phyloP scores from a whole-genome alignment of 2,113 vertebrate species.

The Ictalurus furcatus region DNA sequence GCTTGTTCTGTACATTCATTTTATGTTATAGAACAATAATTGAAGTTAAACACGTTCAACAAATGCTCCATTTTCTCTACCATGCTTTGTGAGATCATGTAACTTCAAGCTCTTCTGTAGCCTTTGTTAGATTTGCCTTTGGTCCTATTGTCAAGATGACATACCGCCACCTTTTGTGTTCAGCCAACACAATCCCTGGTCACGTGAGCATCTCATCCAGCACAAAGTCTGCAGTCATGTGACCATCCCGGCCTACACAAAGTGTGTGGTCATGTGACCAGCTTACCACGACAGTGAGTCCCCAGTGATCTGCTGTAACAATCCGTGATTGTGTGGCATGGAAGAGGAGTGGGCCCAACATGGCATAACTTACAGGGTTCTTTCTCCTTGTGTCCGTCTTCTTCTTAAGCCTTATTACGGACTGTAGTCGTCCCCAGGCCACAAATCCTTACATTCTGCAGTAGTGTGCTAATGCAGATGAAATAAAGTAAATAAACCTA shows the following conservation, averaged over 20 bases:
- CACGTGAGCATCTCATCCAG: constrained; percentile 20
- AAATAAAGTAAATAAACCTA: neutral
- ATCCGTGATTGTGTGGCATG: constrained; percentile 58
- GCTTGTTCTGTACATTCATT: neutral
- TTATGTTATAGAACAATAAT: neutral
- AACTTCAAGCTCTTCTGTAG: constrained; percentile 4
- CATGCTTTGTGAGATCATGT: constrained; percentile 28
- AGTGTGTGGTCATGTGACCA: constrained; percentile 52
- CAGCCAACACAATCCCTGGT: constrained; percentile 34
- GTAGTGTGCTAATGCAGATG: neutral
- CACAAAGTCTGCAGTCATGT: constrained; percentile 29
- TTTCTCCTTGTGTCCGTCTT: constrained; percentile 20
- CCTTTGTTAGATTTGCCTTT: constrained; percentile 43
- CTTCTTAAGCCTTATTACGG: neutral
- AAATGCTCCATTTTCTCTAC: neutral
- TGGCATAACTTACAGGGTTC: constrained; percentile 34
- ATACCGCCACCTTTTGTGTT: constrained; percentile 53
- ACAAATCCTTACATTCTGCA: neutral
- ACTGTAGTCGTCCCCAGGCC: neutral
- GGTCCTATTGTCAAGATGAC: constrained; percentile 50
- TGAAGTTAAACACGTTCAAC: neutral
- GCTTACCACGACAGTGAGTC: constrained; percentile 47
- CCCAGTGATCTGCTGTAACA: constrained; percentile 59
- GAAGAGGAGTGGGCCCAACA: constrained; percentile 56
- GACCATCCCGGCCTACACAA: constrained; percentile 15